Percentiles rank a stretch among this genome's conserved stretches.
Conservation (phyloP, 2,888 invertebrate genomes). For the Sialis lutaria region DNA sequence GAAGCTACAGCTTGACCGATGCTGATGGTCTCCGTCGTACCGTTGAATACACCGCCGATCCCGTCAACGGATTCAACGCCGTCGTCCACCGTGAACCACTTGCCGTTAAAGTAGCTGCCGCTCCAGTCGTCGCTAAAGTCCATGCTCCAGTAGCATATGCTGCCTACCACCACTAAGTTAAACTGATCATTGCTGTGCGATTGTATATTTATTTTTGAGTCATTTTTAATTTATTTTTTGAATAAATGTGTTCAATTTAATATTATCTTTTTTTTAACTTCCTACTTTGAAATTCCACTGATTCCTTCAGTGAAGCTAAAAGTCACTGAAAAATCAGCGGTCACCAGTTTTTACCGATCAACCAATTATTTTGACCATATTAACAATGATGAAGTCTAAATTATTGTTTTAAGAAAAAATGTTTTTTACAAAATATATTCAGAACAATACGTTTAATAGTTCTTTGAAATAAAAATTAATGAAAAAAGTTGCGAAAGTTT, state of each 20-base stretch:
- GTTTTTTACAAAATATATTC: no score
- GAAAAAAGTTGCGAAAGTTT: no score
- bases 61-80: constrained; percentile 48
- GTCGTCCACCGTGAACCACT: constrained; percentile 43
- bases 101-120: constrained; percentile 14
- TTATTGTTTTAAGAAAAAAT: no score
- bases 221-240: neutral
- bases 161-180: neutral
- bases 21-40: constrained; percentile 43
- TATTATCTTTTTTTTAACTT: neutral
- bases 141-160: constrained; percentile 1
- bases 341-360: no score
- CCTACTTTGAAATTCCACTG: no score
- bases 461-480: no score
- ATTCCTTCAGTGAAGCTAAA: no score
- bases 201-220: neutral
- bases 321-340: no score
- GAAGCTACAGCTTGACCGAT: constrained; percentile 42
- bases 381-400: no score
- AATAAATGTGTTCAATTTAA: neutral
- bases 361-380: no score
- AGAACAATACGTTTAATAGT: no score
- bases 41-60: constrained; percentile 47
- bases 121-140: constrained; percentile 8
- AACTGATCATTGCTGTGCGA: neutral